Evolutionary conservation across 1,140 invertebrate genomes (phyloP), one percentile per base, ranked within the genome.

Genomic region (Meloidogyne hapla): DNA sequence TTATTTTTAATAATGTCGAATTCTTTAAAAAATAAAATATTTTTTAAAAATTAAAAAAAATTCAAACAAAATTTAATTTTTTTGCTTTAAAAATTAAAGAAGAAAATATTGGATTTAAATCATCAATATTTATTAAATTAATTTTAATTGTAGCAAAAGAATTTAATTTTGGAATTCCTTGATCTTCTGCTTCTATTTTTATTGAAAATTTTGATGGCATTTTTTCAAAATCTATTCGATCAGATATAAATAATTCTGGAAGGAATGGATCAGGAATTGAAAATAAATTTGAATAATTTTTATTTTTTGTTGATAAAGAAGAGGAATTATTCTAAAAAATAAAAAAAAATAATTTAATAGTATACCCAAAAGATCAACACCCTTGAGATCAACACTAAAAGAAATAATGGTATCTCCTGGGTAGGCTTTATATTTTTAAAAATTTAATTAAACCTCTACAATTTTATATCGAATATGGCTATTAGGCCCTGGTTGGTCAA

Each of bases 401-500:
- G 33, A 0, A 33, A 33, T 1, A 33, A 33, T 0, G 33, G 33
- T 33, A 33, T 33, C 33, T 33, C 0, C 33, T 33, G 33, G 33
- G 33, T 33, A 0, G 4, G 33, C 9, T 33, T 33, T 33, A n/a
- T 33, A 33, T 8, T 6, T 8, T 33, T 33, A 0, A 33, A 5
- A 5, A 33, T 33, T 33, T 6, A 6, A 6, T 33, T 33, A 33
- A 0, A 56, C 48, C 12, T 56, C n/a, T 8, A 80, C 69, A 66
- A 83, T 83, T 18, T 72, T 62, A 88, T 96, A 98, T 2, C 93
- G 94, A 69, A 97, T 92, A 0, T 94, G 91, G 1, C 94, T 95
- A 88, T 98, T 98, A 1, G 94, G 94, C 0, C 94, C 94, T 85
- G 93, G 92, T 83, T 96, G 95, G 84, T 96, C 94, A 78, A 91